Evolutionary conservation across 2,113 vertebrate genomes (phyloP), one percentile per base, ranked within the genome.

Genomic region (Scartelaos histophorus): DNA sequence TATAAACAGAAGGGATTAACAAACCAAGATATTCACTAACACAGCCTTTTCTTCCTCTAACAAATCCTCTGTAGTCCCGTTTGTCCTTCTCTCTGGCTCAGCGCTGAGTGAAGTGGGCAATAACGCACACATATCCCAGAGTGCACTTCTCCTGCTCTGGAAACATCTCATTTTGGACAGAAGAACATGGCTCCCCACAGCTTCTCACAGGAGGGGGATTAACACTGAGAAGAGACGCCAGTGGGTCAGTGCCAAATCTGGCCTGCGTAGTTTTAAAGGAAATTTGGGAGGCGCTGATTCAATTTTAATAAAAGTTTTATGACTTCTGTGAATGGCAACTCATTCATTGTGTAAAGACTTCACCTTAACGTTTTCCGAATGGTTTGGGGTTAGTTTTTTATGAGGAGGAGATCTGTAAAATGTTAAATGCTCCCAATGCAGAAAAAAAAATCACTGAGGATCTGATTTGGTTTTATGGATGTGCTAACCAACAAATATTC

Each of bases 171-270:
- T 64, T 47, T 46, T 21, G 24, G 43, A 46, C 38, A 15, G 45
- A 24, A 46, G 65, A 46, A 66, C 45, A 47, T 25, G 43, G 64
- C 64, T 66, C 38, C 64, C 64, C 21, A 45, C 38, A 24, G 65
- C 65, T 21, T 43, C 45, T 16, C 65, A 46, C 65, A 24, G 65
- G 21, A 21, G n/a, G n/a, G 24, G 65, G 38, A 47, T 66, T 66
- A 66, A 22, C 43, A 21, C 5, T 7, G 43, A 66, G 47, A 25
- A 66, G 12, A 47, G 45, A 43, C 24, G 43, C 38, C 65, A 22
- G 46, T 47, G 24, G 65, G 65, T 66, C 65, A 16, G 15, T n/a
- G 21, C 43, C 47, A 47, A 47, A 66, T 25, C n/a, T 13, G 21
- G 2, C 21, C 24, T 24, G 7, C 1, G 10, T 16, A 38, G 9